Conservation (phyloP, 2,113 vertebrate species). For the Willisornis vidua region DNA sequence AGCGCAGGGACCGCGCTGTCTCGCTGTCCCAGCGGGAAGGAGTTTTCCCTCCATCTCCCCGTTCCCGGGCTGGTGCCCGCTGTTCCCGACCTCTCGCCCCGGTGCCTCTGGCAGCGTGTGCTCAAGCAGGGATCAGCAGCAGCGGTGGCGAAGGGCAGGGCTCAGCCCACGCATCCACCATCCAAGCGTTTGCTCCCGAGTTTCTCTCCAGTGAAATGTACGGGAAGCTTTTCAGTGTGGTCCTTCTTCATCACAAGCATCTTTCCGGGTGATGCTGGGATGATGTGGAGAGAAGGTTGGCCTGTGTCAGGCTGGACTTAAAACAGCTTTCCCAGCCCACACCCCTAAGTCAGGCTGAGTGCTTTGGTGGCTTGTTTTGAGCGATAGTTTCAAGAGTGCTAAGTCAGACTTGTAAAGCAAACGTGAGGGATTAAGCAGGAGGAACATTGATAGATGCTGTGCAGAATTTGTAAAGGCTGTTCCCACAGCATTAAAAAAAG, state of each 20-base stretch:
- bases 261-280: background rate
- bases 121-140: background rate
- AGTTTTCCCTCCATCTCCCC: background rate
- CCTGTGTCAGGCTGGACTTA: background rate
- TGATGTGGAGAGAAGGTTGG: background rate
- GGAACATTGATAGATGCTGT: fast-evolving
- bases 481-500: background rate
- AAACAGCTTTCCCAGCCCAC: background rate
- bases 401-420: background rate
- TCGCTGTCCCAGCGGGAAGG: background rate
- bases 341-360: background rate
- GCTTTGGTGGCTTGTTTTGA: background rate
- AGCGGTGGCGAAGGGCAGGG: background rate
- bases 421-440: background rate
- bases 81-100: background rate
- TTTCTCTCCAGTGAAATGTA: background rate
- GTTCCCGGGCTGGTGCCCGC: background rate
- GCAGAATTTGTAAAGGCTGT: background rate
- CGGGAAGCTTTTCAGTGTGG: background rate
- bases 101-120: background rate
- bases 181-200: fast-evolving
- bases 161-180: background rate
- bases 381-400: background rate
- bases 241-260: background rate
- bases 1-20: background rate